Percentiles rank a stretch among this genome's conserved stretches.
Conservation (phyloP, 2,113 vertebrate species). For the Paramisgurnus dabryanus region DNA sequence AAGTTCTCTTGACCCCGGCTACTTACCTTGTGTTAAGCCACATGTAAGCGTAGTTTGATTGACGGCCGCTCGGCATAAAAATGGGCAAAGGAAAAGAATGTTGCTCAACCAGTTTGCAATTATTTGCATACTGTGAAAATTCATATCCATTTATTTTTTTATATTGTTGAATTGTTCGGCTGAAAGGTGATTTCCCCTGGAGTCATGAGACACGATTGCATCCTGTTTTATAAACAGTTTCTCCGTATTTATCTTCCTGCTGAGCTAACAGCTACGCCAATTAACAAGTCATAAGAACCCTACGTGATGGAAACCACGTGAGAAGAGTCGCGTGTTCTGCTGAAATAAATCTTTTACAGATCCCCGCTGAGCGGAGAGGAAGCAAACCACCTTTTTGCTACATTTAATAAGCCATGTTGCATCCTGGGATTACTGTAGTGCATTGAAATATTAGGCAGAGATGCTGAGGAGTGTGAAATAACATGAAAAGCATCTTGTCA, state of each 20-base stretch:
- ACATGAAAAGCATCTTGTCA: no score
- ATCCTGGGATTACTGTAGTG: neutral
- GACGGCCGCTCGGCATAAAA: neutral
- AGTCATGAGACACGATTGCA: neutral
- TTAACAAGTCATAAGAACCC: constrained; percentile 23
- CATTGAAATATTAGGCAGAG: neutral
- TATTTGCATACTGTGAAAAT: neutral
- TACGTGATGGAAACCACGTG: neutral
- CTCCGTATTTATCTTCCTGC: neutral
- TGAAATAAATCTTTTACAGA: constrained; percentile 7
- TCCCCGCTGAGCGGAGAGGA: constrained; percentile 12
- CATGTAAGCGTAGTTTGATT: no score
- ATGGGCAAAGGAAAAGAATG: no score
- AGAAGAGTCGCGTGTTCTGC: neutral
- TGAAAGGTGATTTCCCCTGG: neutral
- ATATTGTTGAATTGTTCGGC: neutral
- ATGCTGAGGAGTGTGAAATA: no score
- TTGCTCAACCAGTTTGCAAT: neutral
- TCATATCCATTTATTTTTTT: neutral
- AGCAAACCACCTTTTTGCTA: constrained; percentile 5
- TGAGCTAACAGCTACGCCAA: constrained; percentile 1
- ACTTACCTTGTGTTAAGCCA: neutral
- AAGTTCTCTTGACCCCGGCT: neutral
- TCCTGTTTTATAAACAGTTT: neutral
- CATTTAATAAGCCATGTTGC: constrained; percentile 6